Evolutionary conservation across 2,113 vertebrate genomes (phyloP), one percentile per base, ranked within the genome.

Genomic region (Bothrops jararaca): DNA sequence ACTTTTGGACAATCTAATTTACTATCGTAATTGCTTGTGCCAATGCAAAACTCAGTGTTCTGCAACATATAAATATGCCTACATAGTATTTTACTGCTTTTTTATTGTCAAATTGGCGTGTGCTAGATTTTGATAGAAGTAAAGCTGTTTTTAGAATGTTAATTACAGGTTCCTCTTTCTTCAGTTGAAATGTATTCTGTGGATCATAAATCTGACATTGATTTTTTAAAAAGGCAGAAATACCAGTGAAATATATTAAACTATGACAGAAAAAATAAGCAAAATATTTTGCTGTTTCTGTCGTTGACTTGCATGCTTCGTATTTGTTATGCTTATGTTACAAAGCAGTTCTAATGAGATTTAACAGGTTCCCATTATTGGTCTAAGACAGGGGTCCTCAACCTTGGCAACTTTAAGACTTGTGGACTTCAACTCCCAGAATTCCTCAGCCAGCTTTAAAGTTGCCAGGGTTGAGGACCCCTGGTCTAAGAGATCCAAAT

Each of bases 31-130:
- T 54, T 89, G 18, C 45, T 95, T 95, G 91, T 53, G 88, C 48
- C 91, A 94, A 93, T 91, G 92, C 74, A 69, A 39, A 90, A 90
- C 86, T 7, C 5, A 86, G 12, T 95, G 86, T 95, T 64, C 26
- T 5, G 85, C 91, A 69, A 93, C 89, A 94, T 91, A 86, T 12
- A 93, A 95, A 88, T 88, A 64, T 1, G 11, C 0, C 57, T 93
- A 10, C 5, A 23, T 91, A 92, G 95, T 94, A 85, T 34, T 23
- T 88, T 94, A 92, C 3, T 93, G 92, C 93, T 42, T 95, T 54
- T 57, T 26, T 90, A 54, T 5, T 95, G 93, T 91, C 48, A 91
- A 90, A 91, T 95, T 94, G 93, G 53, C 89, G 6, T 50, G n/a
- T 5, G 24, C 0, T 26, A 52, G 22, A 92, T 10, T 57, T 92